Conservation (phyloP, 2,113 vertebrate species). For the Ramphastos sulfuratus region DNA sequence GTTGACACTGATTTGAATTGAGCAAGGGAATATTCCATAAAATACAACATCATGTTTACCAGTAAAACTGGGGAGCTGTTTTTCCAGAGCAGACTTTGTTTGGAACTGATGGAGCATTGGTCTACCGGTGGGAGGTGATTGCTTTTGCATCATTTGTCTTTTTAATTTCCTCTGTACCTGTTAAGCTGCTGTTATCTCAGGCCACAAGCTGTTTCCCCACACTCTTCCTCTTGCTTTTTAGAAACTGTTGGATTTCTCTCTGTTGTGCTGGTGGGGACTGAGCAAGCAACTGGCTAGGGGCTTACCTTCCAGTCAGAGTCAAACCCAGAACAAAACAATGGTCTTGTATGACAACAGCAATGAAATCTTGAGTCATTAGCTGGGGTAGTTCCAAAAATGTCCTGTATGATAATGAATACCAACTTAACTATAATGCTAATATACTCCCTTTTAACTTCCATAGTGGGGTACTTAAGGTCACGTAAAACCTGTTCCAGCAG, state of each 20-base stretch:
- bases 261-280: not conserved
- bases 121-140: not conserved
- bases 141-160: not conserved
- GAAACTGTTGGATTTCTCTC: accelerated
- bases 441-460: not conserved
- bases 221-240: not conserved
- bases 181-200: not conserved
- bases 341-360: not conserved
- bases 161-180: not conserved
- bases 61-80: not conserved
- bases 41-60: accelerated
- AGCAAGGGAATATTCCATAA: not conserved
- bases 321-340: not conserved
- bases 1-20: not conserved
- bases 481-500: not conserved
- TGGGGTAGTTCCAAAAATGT: not conserved
- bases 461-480: not conserved
- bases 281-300: not conserved
- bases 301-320: not conserved
- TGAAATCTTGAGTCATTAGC: not conserved
- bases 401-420: not conserved
- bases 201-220: not conserved
- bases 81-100: not conserved
- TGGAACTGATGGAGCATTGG: not conserved
- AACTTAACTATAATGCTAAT: not conserved